Evolutionary conservation across 2,113 vertebrate species (phyloP).

Genomic region (Nycticorax nycticorax): DNA sequence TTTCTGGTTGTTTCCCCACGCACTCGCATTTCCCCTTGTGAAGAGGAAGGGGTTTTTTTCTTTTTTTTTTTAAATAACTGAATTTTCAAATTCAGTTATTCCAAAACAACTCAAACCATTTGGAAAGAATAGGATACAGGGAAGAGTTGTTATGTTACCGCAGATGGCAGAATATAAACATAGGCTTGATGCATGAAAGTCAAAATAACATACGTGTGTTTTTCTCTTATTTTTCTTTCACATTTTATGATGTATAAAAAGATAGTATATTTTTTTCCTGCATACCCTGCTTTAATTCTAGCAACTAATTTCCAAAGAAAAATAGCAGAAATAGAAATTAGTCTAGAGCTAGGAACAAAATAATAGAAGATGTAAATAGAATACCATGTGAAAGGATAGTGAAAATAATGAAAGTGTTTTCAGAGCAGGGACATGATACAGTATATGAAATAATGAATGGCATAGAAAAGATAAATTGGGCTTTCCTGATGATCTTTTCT

Average conservation of each 20-base stretch:
- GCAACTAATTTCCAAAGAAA: conserved; percentile 8
- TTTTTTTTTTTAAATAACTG: neutral
- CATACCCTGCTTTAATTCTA: neutral
- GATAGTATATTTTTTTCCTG: neutral
- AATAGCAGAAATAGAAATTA: neutral
- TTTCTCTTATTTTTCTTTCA: neutral
- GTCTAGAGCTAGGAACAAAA: neutral
- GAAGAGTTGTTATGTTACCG: neutral
- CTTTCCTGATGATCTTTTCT: neutral
- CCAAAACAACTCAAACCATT: neutral
- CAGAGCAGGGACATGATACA: neutral
- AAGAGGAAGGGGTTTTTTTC: rapidly evolving
- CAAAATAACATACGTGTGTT: neutral
- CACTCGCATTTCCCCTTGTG: neutral
- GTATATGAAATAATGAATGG: neutral
- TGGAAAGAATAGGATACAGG: neutral
- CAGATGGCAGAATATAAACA: neutral
- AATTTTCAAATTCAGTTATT: neutral
- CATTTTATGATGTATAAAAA: neutral
- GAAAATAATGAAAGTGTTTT: conserved; percentile 5
- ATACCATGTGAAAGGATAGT: neutral
- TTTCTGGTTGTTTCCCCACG: neutral
- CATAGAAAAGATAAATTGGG: neutral
- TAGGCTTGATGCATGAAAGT: neutral
- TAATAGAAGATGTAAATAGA: conserved; percentile 19